Evolutionary conservation across 2,113 vertebrate species (phyloP), one percentile per base, ranked within the genome.

Genomic region (Nycticebus coucang): DNA sequence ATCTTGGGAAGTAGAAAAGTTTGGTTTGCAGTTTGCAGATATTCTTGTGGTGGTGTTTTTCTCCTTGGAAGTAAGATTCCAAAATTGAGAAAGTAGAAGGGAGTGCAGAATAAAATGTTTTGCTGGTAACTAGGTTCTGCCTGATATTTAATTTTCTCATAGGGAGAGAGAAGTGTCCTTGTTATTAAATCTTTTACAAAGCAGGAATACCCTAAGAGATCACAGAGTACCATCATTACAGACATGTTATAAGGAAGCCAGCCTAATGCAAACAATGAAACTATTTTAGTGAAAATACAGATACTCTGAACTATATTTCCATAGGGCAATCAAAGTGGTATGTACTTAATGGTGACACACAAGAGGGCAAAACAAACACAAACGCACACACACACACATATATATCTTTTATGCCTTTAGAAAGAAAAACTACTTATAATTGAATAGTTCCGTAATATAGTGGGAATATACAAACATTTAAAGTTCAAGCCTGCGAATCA

Each of bases 31-130:
- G 45, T 88, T 93, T 82, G 15, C 60, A 92, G 19, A 26, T 79
- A 96, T 45, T 85, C 41, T 92, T 94, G 37, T 83, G 18, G 8
- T 74, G n/a, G 22, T n/a, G 6, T 35, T 95, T 94, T 84, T 59
- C 80, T 95, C 91, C 71, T 57, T 69, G 37, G 82, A 97, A 74
- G 33, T 30, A 91, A 41, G 19, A 74, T 59, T 97, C 88, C 91
- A 92, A 88, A 85, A 84, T 53, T 77, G 87, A 64, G n/a, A 72
- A 85, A 55, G 66, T 4, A 74, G 62, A 37, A 84, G 18, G 19
- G 28, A 82, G 71, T 60, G 3, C 5, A 87, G 59, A 75, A 93
- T 1, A 12, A 22, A 96, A 86, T 37, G 33, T 55, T 74, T 91
- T 87, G 4, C 11, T 96, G 33, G 18, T 12, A 89, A 95, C 74